Evolutionary conservation across 2,797 vertebrate genomes (phyloP).

Genomic region (Sternarchorhynchus goeldii): DNA sequence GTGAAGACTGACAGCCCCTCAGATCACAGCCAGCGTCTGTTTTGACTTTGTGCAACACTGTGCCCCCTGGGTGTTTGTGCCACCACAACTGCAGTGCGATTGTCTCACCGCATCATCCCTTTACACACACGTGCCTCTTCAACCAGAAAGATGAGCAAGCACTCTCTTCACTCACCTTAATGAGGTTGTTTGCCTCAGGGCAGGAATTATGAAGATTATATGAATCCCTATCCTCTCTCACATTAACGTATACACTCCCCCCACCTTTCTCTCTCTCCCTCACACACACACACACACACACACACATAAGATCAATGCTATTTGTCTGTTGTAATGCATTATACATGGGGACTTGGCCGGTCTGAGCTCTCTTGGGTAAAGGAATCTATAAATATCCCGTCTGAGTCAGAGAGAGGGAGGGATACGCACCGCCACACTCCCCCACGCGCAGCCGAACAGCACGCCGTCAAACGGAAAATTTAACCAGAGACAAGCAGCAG

Average conservation of each 20-base stretch:
- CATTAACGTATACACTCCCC: constrained; percentile 2
- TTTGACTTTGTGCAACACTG: too few relatives aligned
- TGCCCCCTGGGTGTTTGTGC: too few relatives aligned
- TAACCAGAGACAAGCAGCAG: constrained; percentile 11
- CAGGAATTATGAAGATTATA: constrained; percentile 25
- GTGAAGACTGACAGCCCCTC: too few relatives aligned
- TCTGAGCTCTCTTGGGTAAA: constrained; percentile 47
- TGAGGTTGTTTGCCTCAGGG: background rate
- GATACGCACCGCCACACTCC: constrained; percentile 40
- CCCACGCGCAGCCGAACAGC: constrained; percentile 3
- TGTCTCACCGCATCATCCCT: too few relatives aligned
- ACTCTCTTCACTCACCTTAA: background rate
- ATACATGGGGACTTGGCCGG: constrained; percentile 41
- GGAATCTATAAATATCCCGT: constrained; percentile 58
- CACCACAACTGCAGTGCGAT: too few relatives aligned
- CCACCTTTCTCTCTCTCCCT: too few relatives aligned
- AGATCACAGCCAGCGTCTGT: too few relatives aligned
- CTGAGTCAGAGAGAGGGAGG: constrained; percentile 55
- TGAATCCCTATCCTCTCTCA: constrained; percentile 20
- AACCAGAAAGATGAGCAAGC: background rate
- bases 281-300: background rate
- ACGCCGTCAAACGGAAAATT: constrained; percentile 35
- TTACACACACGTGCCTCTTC: background rate
- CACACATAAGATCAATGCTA: constrained; percentile 12
- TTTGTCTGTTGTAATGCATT: constrained; percentile 43